These are phyloP conservation scores for Metellina segmentata DNA, from an alignment of 2,888 invertebrate genomes.

Conservation along the genomic window DNA sequence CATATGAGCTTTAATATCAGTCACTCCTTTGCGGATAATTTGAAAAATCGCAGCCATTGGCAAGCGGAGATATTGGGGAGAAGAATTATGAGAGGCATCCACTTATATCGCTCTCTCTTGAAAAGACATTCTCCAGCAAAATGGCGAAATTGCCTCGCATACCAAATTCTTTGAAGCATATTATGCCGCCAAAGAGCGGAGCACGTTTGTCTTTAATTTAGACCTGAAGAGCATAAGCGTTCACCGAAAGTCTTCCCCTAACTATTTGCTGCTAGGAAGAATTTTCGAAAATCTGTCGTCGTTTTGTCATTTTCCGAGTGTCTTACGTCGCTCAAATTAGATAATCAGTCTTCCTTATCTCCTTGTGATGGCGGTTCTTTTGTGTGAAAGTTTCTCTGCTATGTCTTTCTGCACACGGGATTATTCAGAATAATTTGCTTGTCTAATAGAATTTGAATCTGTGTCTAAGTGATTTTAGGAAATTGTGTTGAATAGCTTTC, in stretches of 20 bases:
- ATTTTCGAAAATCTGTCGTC: conserved; percentile 1
- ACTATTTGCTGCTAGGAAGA: conserved; percentile 23
- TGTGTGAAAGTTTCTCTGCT: too few species aligned
- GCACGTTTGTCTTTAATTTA: conserved; percentile 41
- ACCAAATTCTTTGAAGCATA: conserved; percentile 34
- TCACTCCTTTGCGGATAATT: background rate
- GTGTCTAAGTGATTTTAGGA: too few species aligned
- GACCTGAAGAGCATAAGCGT: conserved; percentile 16
- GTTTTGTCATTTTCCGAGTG: conserved; percentile 27
- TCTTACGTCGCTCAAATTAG: background rate
- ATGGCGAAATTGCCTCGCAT: conserved; percentile 42
- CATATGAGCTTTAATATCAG: too few species aligned
- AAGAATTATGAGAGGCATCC: background rate
- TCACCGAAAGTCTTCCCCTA: background rate
- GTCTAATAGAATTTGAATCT: too few species aligned
- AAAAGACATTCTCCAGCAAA: conserved; percentile 1
- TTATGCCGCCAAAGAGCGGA: conserved; percentile 23
- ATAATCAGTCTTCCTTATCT: background rate
- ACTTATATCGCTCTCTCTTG: background rate
- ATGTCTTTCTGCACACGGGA: too few species aligned
- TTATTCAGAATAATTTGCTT: too few species aligned
- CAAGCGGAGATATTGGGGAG: background rate
- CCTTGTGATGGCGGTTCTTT: background rate
- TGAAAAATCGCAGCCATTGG: background rate
- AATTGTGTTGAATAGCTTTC: too few species aligned